Evolutionary conservation across 2,113 vertebrate genomes (phyloP), one percentile per base, ranked within the genome.

Genomic region (Ramphastos sulfuratus): DNA sequence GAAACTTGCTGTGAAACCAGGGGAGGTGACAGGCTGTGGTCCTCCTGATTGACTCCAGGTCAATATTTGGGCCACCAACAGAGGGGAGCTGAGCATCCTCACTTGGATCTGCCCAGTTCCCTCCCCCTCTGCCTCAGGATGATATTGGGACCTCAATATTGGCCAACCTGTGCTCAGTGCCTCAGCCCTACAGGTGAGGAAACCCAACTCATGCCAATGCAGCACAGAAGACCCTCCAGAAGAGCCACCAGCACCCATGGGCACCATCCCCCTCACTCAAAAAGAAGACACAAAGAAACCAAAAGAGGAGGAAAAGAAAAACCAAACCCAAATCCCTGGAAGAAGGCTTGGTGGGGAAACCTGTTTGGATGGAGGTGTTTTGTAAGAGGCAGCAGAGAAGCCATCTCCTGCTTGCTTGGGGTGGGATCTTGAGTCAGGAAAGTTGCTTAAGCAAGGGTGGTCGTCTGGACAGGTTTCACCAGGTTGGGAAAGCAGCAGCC

Each of bases 361-460:
- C 78, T 87, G 94, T 96, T 87, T 54, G 94, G 89, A 93, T 42
- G 86, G 89, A n/a, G 74, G 2, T 27, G 46, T 96, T 82, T 93
- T 71, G 96, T 85, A 96, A 96, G 89, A 94, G 39, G 84, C 78
- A 84, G 87, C 77, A 48, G 31, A 74, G 90, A 52, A 93, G 50
- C 81, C n/a, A 1, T 93, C 89, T 92, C 67, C 92, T 0, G 33
- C 80, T 54, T 84, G 2, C 66, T 91, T 4, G 50, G 88, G 92
- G 74, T 54, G 89, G 91, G 90, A 93, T 85, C 88, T 93, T 96
- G 94, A 96, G 82, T 95, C 92, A 96, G 91, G 93, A 61, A 82
- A 83, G 23, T 94, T 96, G 90, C 93, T 60, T 6, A 94, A 97
- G n/a, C 74, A 10, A 88, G 81, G 95, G 92, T 89, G 91, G 94